Conservation (phyloP, 1,140 invertebrate species). For the Pentalonia nigronervosa region DNA sequence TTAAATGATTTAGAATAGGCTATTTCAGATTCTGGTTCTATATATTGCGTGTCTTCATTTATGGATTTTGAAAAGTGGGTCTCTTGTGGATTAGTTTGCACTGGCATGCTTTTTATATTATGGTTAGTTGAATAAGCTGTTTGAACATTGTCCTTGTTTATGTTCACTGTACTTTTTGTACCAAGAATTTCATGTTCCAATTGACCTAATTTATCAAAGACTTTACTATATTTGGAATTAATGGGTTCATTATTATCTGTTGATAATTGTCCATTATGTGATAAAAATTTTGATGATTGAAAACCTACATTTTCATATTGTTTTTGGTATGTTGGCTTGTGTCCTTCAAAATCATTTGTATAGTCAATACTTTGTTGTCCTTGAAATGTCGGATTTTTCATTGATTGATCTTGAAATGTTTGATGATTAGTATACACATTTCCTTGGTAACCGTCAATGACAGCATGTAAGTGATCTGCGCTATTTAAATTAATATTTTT, state of each 20-base stretch:
- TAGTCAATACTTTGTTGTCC: constrained; percentile 40
- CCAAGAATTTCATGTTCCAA: constrained; percentile 44
- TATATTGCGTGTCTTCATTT: constrained; percentile 36
- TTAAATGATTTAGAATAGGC: neutral
- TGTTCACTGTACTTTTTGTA: neutral
- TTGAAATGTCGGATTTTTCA: neutral
- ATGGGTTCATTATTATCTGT: neutral
- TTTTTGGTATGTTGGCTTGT: constrained; percentile 2
- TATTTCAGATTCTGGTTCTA: constrained; percentile 43
- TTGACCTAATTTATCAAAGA: constrained; percentile 13
- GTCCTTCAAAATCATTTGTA: neutral
- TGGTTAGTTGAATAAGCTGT: constrained; percentile 9
- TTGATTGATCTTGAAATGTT: neutral
- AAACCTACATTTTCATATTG: neutral
- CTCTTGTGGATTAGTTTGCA: constrained; percentile 13
- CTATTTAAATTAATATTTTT: constrained; percentile 32
- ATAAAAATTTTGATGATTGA: neutral
- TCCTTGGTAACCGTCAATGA: neutral
- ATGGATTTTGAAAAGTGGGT: constrained; percentile 20
- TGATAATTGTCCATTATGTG: constrained; percentile 5
- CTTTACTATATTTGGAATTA: constrained; percentile 11
- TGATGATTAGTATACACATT: neutral
- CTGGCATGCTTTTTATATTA: constrained; percentile 39
- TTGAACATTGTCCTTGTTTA: constrained; percentile 43
- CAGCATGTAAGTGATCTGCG: neutral